Evolutionary conservation across 2,888 invertebrate genomes (phyloP).

Genomic region (Drosophila helvetica): DNA sequence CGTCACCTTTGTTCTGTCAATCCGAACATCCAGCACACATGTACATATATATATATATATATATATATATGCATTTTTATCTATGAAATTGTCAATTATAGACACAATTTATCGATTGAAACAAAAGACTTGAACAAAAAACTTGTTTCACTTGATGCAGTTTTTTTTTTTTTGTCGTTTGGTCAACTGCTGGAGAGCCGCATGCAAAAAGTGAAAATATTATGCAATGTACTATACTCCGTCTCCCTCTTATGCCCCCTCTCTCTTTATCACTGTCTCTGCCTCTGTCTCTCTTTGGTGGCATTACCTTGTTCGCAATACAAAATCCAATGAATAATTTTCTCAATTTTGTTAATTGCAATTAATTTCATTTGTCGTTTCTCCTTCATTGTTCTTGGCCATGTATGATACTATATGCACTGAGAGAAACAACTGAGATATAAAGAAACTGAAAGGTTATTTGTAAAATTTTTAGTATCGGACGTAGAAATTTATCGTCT

Average conservation of each 20-base stretch:
- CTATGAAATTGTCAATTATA: slow-evolving; percentile 27
- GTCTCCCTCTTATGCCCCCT: slow-evolving; percentile 16
- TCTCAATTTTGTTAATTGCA: slow-evolving; percentile 61
- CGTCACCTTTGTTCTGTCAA: slow-evolving; percentile 42
- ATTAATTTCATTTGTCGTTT: slow-evolving; percentile 55
- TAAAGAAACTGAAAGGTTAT: too few species aligned
- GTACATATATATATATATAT: neutral
- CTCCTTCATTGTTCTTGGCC: slow-evolving; percentile 45
- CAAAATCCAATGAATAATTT: slow-evolving; percentile 59
- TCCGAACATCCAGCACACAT: slow-evolving; percentile 11
- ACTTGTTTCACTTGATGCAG: slow-evolving; percentile 49
- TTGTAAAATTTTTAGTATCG: too few species aligned
- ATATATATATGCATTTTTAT: slow-evolving; percentile 16
- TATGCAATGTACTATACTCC: slow-evolving; percentile 57
- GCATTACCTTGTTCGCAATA: slow-evolving; percentile 64
- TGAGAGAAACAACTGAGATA: neutral
- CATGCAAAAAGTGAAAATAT: slow-evolving; percentile 68
- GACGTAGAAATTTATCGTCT: too few species aligned
- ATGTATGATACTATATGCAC: neutral
- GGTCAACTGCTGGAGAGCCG: slow-evolving; percentile 19
- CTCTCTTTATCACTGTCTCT: neutral
- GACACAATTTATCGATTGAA: slow-evolving; percentile 53
- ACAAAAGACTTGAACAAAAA: slow-evolving; percentile 65
- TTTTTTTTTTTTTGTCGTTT: slow-evolving; percentile 7
- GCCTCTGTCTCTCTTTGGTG: neutral